These are phyloP conservation scores for Rachycentron canadum DNA, from an alignment of 2,797 vertebrate genomes.

Conservation along the genomic window DNA sequence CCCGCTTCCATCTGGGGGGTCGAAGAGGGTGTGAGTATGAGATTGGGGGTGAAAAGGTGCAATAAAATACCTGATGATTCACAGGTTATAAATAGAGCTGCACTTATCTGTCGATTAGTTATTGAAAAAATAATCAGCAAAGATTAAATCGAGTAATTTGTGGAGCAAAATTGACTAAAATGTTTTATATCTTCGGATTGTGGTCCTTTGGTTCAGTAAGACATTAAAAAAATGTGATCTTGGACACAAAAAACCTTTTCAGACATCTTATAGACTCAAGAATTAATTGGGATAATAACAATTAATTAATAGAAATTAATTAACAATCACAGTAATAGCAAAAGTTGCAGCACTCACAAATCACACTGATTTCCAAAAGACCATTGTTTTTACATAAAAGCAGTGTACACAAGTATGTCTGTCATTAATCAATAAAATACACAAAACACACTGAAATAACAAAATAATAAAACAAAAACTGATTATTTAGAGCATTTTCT, in stretches of 20 bases:
- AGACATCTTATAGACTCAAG: neutral
- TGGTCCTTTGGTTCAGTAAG: neutral
- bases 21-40: neutral
- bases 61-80: neutral
- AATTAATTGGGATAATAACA: neutral
- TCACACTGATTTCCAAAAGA: neutral
- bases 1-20: constrained; percentile 91
- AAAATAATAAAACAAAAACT: neutral
- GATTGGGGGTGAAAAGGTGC: neutral
- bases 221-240: neutral
- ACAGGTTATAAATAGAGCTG: neutral
- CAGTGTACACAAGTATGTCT: neutral
- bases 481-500: constrained; percentile 18
- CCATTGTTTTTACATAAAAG: neutral
- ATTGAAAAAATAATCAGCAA: too few relatives aligned
- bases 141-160: neutral
- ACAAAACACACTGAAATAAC: neutral
- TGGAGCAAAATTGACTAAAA: neutral
- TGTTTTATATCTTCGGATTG: neutral
- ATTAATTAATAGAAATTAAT: neutral
- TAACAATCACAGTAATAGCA: neutral
- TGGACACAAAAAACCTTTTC: neutral
- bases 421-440: neutral
- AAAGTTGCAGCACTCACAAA: neutral
- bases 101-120: neutral